Conservation (phyloP, 2,797 vertebrate genomes). For the Neomorphus geoffroyi region DNA sequence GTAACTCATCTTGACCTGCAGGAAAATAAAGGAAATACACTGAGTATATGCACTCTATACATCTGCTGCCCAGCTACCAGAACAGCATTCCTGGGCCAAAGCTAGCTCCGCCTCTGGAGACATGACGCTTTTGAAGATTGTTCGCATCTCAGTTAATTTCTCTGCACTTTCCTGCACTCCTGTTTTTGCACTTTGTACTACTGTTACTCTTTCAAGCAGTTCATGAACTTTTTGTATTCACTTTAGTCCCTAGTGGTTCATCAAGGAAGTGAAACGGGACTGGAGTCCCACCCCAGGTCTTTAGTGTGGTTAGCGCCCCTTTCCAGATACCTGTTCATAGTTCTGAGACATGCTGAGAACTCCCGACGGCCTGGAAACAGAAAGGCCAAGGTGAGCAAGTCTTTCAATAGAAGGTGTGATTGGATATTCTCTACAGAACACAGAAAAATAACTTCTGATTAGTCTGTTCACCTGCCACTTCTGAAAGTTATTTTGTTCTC, state of each 20-base stretch:
- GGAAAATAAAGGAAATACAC: conserved; percentile 70
- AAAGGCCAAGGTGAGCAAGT: conserved; percentile 57
- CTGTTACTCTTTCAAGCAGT: conserved; percentile 72
- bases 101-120: conserved; percentile 1
- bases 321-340: neutral
- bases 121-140: neutral
- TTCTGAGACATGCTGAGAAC: conserved; percentile 56
- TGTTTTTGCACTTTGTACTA: conserved; percentile 77
- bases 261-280: conserved; percentile 46
- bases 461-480: conserved; percentile 56
- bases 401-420: conserved; percentile 45
- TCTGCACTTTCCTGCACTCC: conserved; percentile 71
- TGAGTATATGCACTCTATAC: conserved; percentile 50
- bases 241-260: conserved; percentile 68
- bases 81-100: conserved; percentile 46
- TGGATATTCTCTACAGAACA: conserved; percentile 65
- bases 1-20: conserved; percentile 72
- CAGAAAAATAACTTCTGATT: conserved; percentile 27
- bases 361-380: conserved; percentile 68
- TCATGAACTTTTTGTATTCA: conserved; percentile 76
- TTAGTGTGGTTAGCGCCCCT: conserved; percentile 52
- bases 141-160: conserved; percentile 65
- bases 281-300: conserved; percentile 38
- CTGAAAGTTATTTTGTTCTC: conserved; percentile 62
- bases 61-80: conserved; percentile 44